A percentile compares a stretch with the other conserved stretches of the same genome.
Evolutionary conservation across 2,797 vertebrate species (phyloP).

Genomic region (Scarus forsteni): DNA sequence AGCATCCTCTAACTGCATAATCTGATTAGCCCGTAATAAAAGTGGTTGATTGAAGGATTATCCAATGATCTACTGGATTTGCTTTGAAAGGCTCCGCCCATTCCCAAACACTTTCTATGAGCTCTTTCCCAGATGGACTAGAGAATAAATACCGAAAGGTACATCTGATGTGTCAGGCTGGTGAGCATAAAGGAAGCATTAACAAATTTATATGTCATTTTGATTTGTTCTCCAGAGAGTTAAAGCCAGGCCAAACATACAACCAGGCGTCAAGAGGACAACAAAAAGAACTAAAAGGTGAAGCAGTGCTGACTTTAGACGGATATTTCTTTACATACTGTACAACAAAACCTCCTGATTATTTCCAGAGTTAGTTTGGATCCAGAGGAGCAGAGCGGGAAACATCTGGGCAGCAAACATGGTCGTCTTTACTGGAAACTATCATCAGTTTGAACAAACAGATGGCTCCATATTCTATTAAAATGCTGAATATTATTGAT

Average conservation of each 20-base stretch:
- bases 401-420: background rate
- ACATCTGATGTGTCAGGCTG: too few relatives aligned
- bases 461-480: background rate
- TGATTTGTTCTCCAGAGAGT: constrained; percentile 16
- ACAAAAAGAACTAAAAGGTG: background rate
- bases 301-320: constrained; percentile 2
- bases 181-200: too few relatives aligned
- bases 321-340: background rate
- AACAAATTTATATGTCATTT: background rate
- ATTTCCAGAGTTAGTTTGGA: background rate
- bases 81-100: too few relatives aligned
- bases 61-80: too few relatives aligned
- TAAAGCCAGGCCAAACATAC: background rate
- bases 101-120: too few relatives aligned
- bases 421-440: background rate
- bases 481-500: background rate
- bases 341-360: constrained; percentile 4
- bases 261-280: background rate
- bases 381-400: background rate
- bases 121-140: too few relatives aligned
- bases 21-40: too few relatives aligned
- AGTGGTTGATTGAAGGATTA: too few relatives aligned
- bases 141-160: too few relatives aligned
- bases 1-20: too few relatives aligned
- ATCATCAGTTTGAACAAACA: background rate